Conservation (phyloP, 1,140 invertebrate genomes). For the Battus philenor region DNA sequence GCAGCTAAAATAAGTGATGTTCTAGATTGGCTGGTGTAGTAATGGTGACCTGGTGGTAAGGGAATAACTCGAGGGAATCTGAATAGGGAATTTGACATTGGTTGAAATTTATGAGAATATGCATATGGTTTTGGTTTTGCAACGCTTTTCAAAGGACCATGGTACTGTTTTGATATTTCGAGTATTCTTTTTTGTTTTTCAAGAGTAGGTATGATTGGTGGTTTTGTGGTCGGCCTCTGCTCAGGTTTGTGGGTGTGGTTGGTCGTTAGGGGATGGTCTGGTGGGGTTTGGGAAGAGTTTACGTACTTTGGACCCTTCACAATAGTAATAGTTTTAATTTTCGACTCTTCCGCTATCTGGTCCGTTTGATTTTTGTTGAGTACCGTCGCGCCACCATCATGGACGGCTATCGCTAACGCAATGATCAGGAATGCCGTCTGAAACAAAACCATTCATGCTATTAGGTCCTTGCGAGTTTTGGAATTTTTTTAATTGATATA, state of each 20-base stretch:
- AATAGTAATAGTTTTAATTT: conserved; percentile 42
- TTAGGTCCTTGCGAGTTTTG: no score
- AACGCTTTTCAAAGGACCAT: conserved; percentile 31
- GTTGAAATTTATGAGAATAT: conserved; percentile 37
- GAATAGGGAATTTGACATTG: conserved; percentile 46
- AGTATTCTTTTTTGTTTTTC: conserved; percentile 36
- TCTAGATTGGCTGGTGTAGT: conserved; percentile 24
- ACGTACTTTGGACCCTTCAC: conserved; percentile 48
- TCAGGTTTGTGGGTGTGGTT: conserved; percentile 40
- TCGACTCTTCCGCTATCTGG: conserved; percentile 52
- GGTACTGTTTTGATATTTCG: conserved; percentile 39
- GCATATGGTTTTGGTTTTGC: conserved; percentile 29
- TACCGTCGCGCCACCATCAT: conserved; percentile 49
- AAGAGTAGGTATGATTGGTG: conserved; percentile 42
- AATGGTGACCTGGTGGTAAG: conserved; percentile 26
- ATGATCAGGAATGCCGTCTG: conserved; percentile 69
- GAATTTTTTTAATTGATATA: no score
- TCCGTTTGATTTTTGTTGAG: conserved; percentile 41
- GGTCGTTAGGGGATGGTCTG: conserved; percentile 17
- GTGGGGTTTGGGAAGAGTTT: conserved; percentile 25
- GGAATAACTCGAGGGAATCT: conserved; percentile 55
- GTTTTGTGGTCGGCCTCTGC: conserved; percentile 54
- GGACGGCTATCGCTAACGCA: conserved; percentile 63
- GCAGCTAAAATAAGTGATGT: conserved; percentile 34
- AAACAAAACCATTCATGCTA: no score